Percentiles rank a stretch among this genome's conserved stretches.
Conservation (phyloP, 1,140 invertebrate genomes). For the Goniozus legneri region DNA sequence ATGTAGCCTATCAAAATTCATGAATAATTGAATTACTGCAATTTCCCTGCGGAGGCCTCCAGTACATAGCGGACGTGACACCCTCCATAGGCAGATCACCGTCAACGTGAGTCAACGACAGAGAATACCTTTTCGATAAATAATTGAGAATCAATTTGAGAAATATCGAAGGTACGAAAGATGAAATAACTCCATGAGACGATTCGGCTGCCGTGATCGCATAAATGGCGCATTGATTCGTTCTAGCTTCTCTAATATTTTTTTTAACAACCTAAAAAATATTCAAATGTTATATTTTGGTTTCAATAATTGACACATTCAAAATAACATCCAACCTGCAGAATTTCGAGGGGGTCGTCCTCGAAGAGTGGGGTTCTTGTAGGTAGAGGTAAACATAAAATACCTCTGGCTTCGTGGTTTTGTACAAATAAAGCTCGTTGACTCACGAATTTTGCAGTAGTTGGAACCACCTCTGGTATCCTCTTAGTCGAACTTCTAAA, state of each 20-base stretch:
- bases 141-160: conserved; percentile 67
- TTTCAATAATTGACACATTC: no score
- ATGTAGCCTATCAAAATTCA: neutral
- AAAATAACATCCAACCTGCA: no score
- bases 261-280: conserved; percentile 54
- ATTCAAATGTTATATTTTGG: no score
- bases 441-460: conserved; percentile 58
- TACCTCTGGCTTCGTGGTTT: conserved; percentile 54
- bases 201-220: conserved; percentile 66
- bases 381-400: conserved; percentile 60
- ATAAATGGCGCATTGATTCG: conserved; percentile 65
- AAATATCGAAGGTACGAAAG: conserved; percentile 64
- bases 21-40: conserved; percentile 60
- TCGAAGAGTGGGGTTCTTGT: conserved; percentile 49
- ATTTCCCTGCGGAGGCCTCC: conserved; percentile 77
- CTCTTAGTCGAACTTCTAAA: conserved; percentile 55
- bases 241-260: conserved; percentile 59
- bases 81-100: conserved; percentile 66
- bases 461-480: conserved; percentile 56
- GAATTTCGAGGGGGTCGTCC: conserved; percentile 45
- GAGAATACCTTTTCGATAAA: conserved; percentile 67
- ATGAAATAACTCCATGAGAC: conserved; percentile 64
- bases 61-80: conserved; percentile 67
- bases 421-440: conserved; percentile 53
- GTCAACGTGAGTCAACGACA: conserved; percentile 69